A percentile compares a stretch with the other conserved stretches of the same genome.
These are phyloP conservation scores for Drosophila kurseongensis DNA, from an alignment of 1,140 invertebrate genomes.

Conservation along the genomic window DNA sequence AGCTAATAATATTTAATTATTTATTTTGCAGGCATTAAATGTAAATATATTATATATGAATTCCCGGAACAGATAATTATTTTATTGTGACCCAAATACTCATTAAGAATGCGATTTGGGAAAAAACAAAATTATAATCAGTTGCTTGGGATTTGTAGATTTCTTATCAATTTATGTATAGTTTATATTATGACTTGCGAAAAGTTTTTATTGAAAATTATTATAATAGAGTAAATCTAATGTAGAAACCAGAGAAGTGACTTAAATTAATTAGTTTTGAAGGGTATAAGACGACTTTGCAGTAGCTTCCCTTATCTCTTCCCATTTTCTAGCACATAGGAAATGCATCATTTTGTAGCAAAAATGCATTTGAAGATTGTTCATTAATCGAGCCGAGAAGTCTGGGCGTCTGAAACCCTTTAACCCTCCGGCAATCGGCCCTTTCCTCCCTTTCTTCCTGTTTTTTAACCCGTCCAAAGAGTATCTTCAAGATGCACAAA, in stretches of 20 bases:
- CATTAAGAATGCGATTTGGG: not conserved
- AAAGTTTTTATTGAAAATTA: too few relatives aligned
- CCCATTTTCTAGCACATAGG: constrained; percentile 31
- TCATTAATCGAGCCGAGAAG: constrained; percentile 45
- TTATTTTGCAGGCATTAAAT: not conserved
- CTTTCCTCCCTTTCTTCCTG: constrained; percentile 19
- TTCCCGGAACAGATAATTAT: not conserved
- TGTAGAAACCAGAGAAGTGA: too few relatives aligned
- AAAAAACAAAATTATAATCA: not conserved
- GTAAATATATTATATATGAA: not conserved
- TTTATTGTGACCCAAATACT: not conserved
- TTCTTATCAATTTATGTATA: not conserved
- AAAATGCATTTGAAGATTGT: constrained; percentile 51
- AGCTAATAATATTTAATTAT: not conserved
- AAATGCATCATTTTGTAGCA: constrained; percentile 68
- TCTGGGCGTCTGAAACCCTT: constrained; percentile 38
- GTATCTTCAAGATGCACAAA: constrained; percentile 78
- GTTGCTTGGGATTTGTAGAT: not conserved
- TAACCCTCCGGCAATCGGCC: constrained; percentile 17
- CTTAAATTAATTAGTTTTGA: not conserved
- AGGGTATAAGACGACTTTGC: not conserved
- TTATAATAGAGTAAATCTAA: too few relatives aligned
- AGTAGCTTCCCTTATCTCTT: not conserved
- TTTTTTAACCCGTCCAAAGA: constrained; percentile 23
- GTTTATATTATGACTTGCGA: not conserved